Base-by-base conservation (phyloP, 2,888 invertebrate genomes). In the Blomia tropicalis region DNA sequence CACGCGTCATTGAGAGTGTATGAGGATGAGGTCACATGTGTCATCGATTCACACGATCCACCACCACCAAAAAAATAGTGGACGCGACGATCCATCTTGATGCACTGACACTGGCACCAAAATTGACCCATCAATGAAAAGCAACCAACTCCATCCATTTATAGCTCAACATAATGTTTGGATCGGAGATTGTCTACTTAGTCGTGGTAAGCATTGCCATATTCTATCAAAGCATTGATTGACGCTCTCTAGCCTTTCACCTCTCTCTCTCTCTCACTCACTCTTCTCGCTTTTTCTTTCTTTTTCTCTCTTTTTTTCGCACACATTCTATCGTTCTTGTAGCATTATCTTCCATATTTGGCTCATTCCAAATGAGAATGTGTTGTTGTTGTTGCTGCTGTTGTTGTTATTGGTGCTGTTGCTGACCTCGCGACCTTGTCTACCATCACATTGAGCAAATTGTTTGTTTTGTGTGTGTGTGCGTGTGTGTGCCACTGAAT, bases 381-480 rank as follows among this genome's bases (percentile, higher is more conserved):
- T n/a, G 14, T n/a, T 41, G 41, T 41, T n/a, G 41, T n/a, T 17
- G n/a, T 41, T 41, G 41, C 41, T 41, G 41, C 41, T n/a, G 41
- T 41, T 41, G 41, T n/a, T n/a, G n/a, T n/a, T n/a, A 36, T 36
- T 36, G 36, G 7, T 36, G 17, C 7, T 19, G 22, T 27, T 47
- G 51, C n/a, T 47, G 51, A 47, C 51, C 51, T 47, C 22, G n/a
- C 51, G 51, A 47, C 51, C 51, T 47, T 47, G 51, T 47, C 51
- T 7, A 27, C 51, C 22, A n/a, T 11, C 7, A n/a, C 27, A 27
- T 7, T 11, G 23, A 47, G 51, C 51, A 47, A 47, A 47, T 47
- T 47, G 51, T 47, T 47, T 47, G 51, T 47, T 47, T 47, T 47
- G 51, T 47, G 51, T 36, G 7, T 7, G 17, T 17, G 7, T 36